Base-by-base conservation (phyloP, 2,797 vertebrate species). In the Mallotus villosus region DNA sequence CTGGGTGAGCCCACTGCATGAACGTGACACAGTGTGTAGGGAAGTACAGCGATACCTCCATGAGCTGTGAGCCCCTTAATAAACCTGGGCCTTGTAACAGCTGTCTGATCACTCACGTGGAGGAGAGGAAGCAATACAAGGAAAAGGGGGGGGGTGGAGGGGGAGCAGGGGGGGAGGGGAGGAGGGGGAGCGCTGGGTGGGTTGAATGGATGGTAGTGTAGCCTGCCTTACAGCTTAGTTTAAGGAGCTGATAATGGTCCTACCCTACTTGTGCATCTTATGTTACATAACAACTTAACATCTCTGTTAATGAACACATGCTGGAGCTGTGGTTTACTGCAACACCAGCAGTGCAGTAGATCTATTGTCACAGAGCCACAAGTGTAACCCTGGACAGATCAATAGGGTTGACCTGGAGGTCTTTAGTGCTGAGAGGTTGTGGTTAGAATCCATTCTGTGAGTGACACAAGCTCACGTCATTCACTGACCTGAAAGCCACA, bases 61-160 rank as follows among this genome's bases (percentile, higher is more conserved):
- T 85, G 90, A 93, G 93, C 94, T 94, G 94, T 92, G 94, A 93
- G 94, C 90, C 93, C 92, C 91, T 96, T 98, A 98, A 98, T 97
- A 97, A 96, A 95, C 93, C 92, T 92, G 89, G 93, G 92, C 94
- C 89, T 90, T 96, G 93, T 88, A 92, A 93, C 85, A 90, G 91
- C 94, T 98, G 96, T 95, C 96, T 95, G 93, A 96, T 96, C 94
- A 90, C 92, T 97, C 93, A 92, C 93, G 96, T 93, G 94, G 90
- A 94, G 37, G 37, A 53, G 19, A 53, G 19, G 51, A 6, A 53
- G 4, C 51, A 6, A 17, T 17, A 53, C 19, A 53, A n/a, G 51
- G 19, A 6, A 19, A 4, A 16, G 19, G 51, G 5, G 51, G 19
- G 5, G 16, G 16, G 17, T 11, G 11, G 37, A 37, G 37, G 37